Percentiles rank a stretch among this genome's conserved stretches.
These are phyloP conservation scores for Paratrypauchen microcephalus DNA, from an alignment of 2,797 vertebrate species.

Conservation along the genomic window DNA sequence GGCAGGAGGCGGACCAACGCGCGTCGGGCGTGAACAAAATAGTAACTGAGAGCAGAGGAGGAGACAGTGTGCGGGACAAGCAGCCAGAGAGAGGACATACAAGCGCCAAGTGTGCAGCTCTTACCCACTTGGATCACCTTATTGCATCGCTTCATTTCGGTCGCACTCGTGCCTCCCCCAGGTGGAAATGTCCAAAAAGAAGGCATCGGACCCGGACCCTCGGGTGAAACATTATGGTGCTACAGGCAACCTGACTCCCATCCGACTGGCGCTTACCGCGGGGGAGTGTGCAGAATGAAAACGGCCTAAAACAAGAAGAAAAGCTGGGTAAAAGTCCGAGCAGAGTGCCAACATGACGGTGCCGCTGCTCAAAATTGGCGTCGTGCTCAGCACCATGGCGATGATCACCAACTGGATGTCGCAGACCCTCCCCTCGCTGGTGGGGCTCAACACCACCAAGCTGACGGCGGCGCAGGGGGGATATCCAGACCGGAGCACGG, in stretches of 20 bases:
- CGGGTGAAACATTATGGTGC: constrained; percentile 65
- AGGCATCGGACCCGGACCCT: constrained; percentile 72
- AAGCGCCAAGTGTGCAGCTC: neutral
- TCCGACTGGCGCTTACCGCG: constrained; percentile 47
- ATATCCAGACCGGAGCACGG: constrained; percentile 90
- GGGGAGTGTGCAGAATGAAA: constrained; percentile 81
- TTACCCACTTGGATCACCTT: constrained; percentile 15
- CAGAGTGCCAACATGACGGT: constrained; percentile 84
- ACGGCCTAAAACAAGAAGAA: constrained; percentile 53
- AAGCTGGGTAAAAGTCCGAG: constrained; percentile 33
- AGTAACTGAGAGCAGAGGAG: constrained; percentile 55
- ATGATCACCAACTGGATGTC: constrained; percentile 99
- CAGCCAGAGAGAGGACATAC: constrained; percentile 41
- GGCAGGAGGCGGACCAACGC: constrained; percentile 70
- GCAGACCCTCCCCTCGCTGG: constrained; percentile 91
- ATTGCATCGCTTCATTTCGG: constrained; percentile 8
- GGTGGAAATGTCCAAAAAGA: constrained; percentile 71
- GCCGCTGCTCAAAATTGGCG: constrained; percentile 91
- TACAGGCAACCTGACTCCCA: constrained; percentile 67
- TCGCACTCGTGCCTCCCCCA: constrained; percentile 32
- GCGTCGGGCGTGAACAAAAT: constrained; percentile 67
- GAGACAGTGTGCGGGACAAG: constrained; percentile 57
- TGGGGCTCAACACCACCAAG: constrained; percentile 93
- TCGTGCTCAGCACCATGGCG: constrained; percentile 96
- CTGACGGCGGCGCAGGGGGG: constrained; percentile 90